Conservation (phyloP, 2,797 vertebrate species). For the Chelmon rostratus region DNA sequence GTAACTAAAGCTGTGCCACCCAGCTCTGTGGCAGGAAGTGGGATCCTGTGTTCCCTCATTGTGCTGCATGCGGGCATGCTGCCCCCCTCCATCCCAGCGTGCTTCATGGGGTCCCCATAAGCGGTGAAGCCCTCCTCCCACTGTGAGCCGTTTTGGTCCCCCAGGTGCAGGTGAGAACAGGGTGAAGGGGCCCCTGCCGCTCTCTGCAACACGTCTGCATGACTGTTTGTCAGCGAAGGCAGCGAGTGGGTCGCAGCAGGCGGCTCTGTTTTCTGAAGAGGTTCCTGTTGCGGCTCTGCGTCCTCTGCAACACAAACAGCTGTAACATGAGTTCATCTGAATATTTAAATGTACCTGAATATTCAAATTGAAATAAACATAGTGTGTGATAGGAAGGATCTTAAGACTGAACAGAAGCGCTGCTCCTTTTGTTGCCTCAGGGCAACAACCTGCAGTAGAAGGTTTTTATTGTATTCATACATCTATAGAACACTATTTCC, state of each 20-base stretch:
- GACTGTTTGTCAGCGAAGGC: slow-evolving; percentile 23
- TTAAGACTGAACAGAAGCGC: neutral
- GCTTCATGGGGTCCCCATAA: slow-evolving; percentile 30
- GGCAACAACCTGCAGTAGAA: too few species aligned
- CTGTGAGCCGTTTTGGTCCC: slow-evolving; percentile 9
- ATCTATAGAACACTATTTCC: neutral
- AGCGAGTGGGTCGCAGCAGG: neutral
- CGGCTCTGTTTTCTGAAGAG: slow-evolving; percentile 53
- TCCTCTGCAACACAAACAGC: slow-evolving; percentile 60
- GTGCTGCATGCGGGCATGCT: slow-evolving; percentile 42
- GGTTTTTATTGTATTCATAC: too few species aligned
- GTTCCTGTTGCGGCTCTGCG: slow-evolving; percentile 36
- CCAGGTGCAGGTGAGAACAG: slow-evolving; percentile 45
- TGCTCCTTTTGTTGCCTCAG: too few species aligned
- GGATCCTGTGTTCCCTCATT: slow-evolving; percentile 73
- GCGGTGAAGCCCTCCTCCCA: slow-evolving; percentile 27
- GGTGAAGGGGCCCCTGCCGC: slow-evolving; percentile 16
- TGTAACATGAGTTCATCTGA: neutral
- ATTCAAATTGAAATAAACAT: neutral
- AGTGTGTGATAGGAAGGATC: neutral
- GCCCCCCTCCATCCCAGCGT: slow-evolving; percentile 20
- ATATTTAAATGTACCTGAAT: neutral
- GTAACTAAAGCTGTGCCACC: slow-evolving; percentile 84
- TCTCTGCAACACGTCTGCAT: slow-evolving; percentile 6
- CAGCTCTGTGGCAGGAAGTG: slow-evolving; percentile 87